Base-by-base conservation (phyloP, 2,113 vertebrate genomes). In the Synchiropus splendidus region DNA sequence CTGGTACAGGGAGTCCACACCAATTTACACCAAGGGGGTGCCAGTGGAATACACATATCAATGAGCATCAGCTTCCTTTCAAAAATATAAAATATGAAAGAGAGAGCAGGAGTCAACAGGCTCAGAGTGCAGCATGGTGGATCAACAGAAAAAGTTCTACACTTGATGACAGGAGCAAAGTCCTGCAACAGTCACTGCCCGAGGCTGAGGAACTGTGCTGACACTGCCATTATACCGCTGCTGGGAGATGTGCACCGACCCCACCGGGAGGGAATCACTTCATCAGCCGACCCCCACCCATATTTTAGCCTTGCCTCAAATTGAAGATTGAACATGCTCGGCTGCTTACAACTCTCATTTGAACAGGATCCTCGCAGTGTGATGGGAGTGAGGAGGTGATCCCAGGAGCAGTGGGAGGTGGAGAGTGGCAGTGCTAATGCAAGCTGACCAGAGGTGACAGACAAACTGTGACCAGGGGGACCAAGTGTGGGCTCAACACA, bases 391-490 rank as follows among this genome's bases (percentile, higher is more conserved):
- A 56, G 54, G 57, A 63, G 55, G 42, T 73, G 58, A 62, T 47
- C 51, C 43, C 43, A 56, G 48, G 52, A 67, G 42, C 51, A 48
- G 58, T 61, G 61, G 52, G 63, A 66, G 50, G 46, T 4, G 18
- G 32, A 48, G 51, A 55, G 57, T 48, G 54, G 48, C 49, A 46
- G 62, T 2, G 38, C 57, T 58, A 58, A 74, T 65, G 65, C 51
- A 70, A 69, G 67, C 36, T 67, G 70, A 79, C 70, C 67, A 64
- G 59, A 58, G 64, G 62, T 67, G 65, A 67, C 51, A 54, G 42
- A 44, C 54, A 72, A 70, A 58, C 68, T 67, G 71, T 62, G 68
- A 72, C 55, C 61, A 58, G 48, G 66, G 61, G 61, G 53, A 55
- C 44, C 42, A 48, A 44, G n/a, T n/a, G n/a, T n/a, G n/a, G n/a